These are phyloP conservation scores for Steinernema hermaphroditum DNA, from an alignment of 2,888 invertebrate species.

Conservation along the genomic window DNA sequence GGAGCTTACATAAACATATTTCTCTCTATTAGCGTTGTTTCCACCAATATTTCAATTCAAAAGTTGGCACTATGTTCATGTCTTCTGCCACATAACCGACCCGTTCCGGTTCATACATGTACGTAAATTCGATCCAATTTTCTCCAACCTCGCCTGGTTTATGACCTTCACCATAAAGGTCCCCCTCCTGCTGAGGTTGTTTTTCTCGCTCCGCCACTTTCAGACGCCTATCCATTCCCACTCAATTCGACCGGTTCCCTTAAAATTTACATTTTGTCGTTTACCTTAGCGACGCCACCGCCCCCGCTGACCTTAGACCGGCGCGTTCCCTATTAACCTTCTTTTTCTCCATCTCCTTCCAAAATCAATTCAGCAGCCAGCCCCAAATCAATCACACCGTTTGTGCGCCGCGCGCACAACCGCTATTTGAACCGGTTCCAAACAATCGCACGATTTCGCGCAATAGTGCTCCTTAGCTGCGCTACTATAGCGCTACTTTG, in stretches of 20 bases:
- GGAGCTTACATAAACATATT: no score
- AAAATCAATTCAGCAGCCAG: no score
- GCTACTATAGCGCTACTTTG: background rate
- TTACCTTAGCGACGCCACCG: background rate
- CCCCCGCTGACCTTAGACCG: background rate
- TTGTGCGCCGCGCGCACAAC: background rate
- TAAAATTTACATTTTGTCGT: conserved; percentile 2
- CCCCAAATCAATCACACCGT: background rate
- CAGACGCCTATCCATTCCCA: no score
- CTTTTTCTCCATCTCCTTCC: background rate
- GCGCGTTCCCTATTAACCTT: conserved; percentile 16
- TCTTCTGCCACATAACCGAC: no score
- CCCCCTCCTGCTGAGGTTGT: no score
- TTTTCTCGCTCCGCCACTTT: no score
- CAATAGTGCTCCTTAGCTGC: background rate
- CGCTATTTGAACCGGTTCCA: conserved; percentile 22
- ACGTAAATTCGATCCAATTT: conserved; percentile 4
- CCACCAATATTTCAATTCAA: no score
- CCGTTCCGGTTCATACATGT: no score
- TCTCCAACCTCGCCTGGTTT: background rate
- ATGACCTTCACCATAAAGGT: no score
- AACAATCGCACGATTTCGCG: background rate
- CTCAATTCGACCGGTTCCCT: conserved; percentile 11
- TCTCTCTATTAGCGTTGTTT: no score
- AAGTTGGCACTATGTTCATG: no score